Evolutionary conservation across 2,888 invertebrate genomes (phyloP), one percentile per base, ranked within the genome.

Genomic region (Drosophila greeni): DNA sequence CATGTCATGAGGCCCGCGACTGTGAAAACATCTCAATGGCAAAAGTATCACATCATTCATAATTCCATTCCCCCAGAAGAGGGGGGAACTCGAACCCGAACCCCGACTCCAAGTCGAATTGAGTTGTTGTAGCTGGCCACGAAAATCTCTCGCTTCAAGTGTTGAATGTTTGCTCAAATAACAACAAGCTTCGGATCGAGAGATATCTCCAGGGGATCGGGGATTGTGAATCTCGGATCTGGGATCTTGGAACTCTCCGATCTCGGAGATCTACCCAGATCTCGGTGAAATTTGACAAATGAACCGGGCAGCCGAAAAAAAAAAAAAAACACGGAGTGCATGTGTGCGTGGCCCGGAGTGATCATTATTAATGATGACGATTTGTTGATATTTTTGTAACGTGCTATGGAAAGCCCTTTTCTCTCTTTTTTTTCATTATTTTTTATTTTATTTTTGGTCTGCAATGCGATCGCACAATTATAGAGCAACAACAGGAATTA

Each of bases 361-460:
- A 87, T 87, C 85, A 85, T 87, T 87, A 87, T 87, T 87, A 87
- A 87, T 87, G 87, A 87, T 87, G 86, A 86, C 87, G 87, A 87
- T 87, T 87, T 87, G 87, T 87, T 87, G 87, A 87, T 86, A 86
- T 86, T 87, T 87, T 85, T 82, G 82, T 86, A 86, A 86, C 85
- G 82, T 86, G 83, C 82, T 81, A 75, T 81, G 84, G 79, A 84
- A 61, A 64, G 49, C 45, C 61, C 65, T 36, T 82, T 74, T 39
- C 55, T 18, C n/a, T n/a, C n/a, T 47, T 65, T 72, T 34, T 57
- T 11, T 11, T 4, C 1, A 4, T 29, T n/a, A n/a, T 36, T 82
- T 74, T 73, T 34, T 58, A 3, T 45, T 73, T 31, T n/a, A n/a
- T n/a, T 58, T 8, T 47, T 62, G 56, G 61, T 64, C 62, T 71